These are phyloP conservation scores for Stegodyphus mimosarum DNA, from an alignment of 1,140 invertebrate species.

Conservation along the genomic window DNA sequence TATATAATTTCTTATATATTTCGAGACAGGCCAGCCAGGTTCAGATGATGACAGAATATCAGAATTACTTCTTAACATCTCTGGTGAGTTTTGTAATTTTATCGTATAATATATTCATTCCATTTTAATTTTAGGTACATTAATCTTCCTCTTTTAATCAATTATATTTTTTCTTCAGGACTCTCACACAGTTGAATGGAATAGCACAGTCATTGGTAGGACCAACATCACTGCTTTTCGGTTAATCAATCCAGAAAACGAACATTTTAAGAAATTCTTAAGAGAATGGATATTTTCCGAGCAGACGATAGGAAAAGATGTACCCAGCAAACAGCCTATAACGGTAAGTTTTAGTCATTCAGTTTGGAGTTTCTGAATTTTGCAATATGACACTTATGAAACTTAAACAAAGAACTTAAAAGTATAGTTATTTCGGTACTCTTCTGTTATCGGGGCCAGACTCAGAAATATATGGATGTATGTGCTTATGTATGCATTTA, in stretches of 20 bases:
- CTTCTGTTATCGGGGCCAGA: too few relatives aligned
- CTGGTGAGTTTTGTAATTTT: constrained; percentile 67
- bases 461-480: too few relatives aligned
- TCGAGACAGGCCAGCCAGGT: constrained; percentile 63
- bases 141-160: background rate
- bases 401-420: too few relatives aligned
- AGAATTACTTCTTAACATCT: constrained; percentile 67
- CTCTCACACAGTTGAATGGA: constrained; percentile 64
- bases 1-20: too few relatives aligned
- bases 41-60: constrained; percentile 66
- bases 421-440: too few relatives aligned
- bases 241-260: constrained; percentile 60
- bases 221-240: constrained; percentile 92
- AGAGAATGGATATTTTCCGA: constrained; percentile 48
- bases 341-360: constrained; percentile 17
- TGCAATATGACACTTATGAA: too few relatives aligned
- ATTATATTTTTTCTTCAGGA: constrained; percentile 58
- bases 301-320: constrained; percentile 18
- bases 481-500: too few relatives aligned
- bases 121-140: background rate
- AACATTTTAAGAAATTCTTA: constrained; percentile 61
- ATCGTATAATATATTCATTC: background rate
- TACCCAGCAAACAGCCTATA: constrained; percentile 34
- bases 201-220: constrained; percentile 66
- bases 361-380: too few relatives aligned